A percentile compares a stretch with the other conserved stretches of the same genome.
Evolutionary conservation across 2,797 vertebrate genomes (phyloP).

Genomic region (Helarctos malayanus): DNA sequence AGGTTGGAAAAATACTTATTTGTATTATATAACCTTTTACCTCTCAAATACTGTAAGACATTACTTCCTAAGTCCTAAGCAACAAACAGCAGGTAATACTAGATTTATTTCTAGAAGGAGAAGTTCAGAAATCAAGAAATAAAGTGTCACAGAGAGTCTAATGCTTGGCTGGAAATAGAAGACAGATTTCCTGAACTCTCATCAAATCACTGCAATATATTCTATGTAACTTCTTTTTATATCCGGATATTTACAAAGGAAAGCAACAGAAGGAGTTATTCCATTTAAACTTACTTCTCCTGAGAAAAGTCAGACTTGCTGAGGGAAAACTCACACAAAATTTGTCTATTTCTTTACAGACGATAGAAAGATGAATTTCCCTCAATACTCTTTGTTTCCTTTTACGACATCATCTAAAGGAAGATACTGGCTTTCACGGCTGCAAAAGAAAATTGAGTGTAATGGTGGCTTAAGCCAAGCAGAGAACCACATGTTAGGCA

Average conservation of each 20-base stretch:
- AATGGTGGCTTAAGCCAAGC: neutral
- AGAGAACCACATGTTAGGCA: neutral
- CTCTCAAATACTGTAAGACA: slow-evolving; percentile 37
- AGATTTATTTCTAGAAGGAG: slow-evolving; percentile 69
- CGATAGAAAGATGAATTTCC: neutral
- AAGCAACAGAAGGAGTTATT: neutral
- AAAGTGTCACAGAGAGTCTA: slow-evolving; percentile 1
- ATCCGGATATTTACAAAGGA: slow-evolving; percentile 3
- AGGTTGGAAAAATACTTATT: neutral
- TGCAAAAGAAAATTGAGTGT: neutral
- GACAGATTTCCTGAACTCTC: slow-evolving; percentile 7
- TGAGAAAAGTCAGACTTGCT: slow-evolving; percentile 11
- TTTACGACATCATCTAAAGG: neutral
- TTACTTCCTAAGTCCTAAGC: slow-evolving; percentile 52
- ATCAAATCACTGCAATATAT: neutral
- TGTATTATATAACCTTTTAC: neutral
- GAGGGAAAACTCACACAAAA: neutral
- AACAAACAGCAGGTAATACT: slow-evolving; percentile 17
- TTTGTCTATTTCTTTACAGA: neutral
- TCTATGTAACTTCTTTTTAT: neutral
- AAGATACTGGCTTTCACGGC: slow-evolving; percentile 2
- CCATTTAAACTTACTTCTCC: neutral
- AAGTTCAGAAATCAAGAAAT: slow-evolving; percentile 49
- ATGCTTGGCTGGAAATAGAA: slow-evolving; percentile 1
- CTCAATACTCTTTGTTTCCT: neutral